These are phyloP conservation scores for Parasteatoda tepidariorum DNA, from an alignment of 1,140 invertebrate species.

Conservation along the genomic window DNA sequence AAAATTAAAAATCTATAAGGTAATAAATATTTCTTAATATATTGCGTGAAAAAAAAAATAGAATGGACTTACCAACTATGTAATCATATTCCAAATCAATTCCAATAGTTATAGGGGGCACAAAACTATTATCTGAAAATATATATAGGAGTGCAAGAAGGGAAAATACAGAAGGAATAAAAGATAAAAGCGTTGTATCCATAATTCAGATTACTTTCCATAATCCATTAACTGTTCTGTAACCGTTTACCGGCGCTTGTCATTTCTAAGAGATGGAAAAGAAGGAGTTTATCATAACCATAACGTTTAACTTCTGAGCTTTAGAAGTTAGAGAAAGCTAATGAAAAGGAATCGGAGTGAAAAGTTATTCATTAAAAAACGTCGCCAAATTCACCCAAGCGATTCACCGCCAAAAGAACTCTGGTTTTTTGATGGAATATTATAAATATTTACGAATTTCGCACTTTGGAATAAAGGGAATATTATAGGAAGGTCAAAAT, in stretches of 20 bases:
- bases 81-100: constrained; percentile 43
- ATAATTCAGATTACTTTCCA: constrained; percentile 23
- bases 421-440: not conserved
- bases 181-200: constrained; percentile 4
- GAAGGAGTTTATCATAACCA: not conserved
- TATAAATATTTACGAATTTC: not conserved
- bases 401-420: constrained; percentile 17
- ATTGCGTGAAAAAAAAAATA: not conserved
- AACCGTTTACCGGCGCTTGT: not conserved
- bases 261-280: not conserved
- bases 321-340: not conserved
- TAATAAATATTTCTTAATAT: not conserved
- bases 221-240: not conserved
- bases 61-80: constrained; percentile 42
- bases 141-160: constrained; percentile 26
- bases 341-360: not conserved
- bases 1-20: too few relatives aligned
- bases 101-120: constrained; percentile 5
- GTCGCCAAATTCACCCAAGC: constrained; percentile 8
- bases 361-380: not conserved
- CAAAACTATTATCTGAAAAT: constrained; percentile 44
- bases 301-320: not conserved
- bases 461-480: too few relatives aligned
- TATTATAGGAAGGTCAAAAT: too few relatives aligned
- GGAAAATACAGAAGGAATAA: constrained; percentile 31